phyloP scores from a whole-genome alignment of 2,888 invertebrate genomes.

The Mythimna albipuncta region DNA sequence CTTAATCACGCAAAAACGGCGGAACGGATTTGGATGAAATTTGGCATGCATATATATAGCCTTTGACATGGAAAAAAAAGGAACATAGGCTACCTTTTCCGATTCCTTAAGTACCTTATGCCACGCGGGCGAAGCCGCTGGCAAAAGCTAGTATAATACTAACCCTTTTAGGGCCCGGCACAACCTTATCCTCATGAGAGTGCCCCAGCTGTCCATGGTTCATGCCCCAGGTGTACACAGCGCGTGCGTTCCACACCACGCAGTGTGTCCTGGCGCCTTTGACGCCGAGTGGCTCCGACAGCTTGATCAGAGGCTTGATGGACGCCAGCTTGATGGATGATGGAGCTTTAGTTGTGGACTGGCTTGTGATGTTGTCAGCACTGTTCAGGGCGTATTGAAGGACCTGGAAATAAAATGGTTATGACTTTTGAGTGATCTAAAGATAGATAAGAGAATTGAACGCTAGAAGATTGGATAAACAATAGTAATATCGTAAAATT shows the following conservation, averaged over 20 bases:
- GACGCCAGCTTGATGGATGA: conserved; percentile 78
- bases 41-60: too few relatives aligned
- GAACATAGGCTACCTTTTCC: too few relatives aligned
- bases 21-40: too few relatives aligned
- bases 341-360: conserved; percentile 79
- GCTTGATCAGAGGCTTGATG: conserved; percentile 78
- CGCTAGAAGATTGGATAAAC: too few relatives aligned
- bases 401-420: conserved; percentile 70
- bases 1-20: too few relatives aligned
- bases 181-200: conserved; percentile 84
- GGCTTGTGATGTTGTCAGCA: conserved; percentile 76
- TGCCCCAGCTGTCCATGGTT: conserved; percentile 96
- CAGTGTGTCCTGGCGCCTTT: conserved; percentile 94
- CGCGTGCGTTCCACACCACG: conserved; percentile 91
- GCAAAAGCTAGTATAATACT: too few relatives aligned
- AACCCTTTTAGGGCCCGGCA: conserved; percentile 87
- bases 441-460: too few relatives aligned
- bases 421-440: too few relatives aligned
- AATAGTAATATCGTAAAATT: too few relatives aligned
- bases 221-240: conserved; percentile 95
- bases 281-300: conserved; percentile 88
- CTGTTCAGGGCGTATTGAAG: conserved; percentile 83
- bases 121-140: too few relatives aligned
- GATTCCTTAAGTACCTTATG: too few relatives aligned
- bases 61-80: too few relatives aligned